phyloP scores from a whole-genome alignment of 2,113 vertebrate genomes.

The Sebastes fasciatus region DNA sequence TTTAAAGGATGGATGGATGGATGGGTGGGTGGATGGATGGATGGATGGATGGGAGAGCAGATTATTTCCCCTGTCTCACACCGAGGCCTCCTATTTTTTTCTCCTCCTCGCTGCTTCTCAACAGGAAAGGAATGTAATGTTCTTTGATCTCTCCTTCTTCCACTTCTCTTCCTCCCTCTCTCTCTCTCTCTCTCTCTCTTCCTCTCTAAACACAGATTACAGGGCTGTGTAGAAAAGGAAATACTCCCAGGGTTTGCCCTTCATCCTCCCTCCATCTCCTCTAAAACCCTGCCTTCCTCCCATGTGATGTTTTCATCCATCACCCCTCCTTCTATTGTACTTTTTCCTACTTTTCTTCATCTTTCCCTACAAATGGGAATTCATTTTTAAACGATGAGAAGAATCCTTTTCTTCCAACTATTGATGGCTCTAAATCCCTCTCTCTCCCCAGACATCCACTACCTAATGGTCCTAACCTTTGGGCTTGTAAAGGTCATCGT shows the following conservation, averaged over 20 bases:
- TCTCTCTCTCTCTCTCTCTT: neutral
- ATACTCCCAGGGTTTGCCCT: constrained; percentile 39
- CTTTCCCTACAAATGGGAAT: constrained; percentile 2
- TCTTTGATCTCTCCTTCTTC: constrained; percentile 54
- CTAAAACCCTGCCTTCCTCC: constrained; percentile 8
- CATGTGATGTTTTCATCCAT: constrained; percentile 36
- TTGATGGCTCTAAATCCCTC: neutral
- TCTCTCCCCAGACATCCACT: constrained; percentile 13
- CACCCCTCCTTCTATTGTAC: neutral
- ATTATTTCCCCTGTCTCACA: constrained; percentile 20
- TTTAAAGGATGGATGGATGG: constrained; percentile 31
- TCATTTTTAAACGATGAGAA: constrained; percentile 7
- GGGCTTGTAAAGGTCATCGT: constrained; percentile 64
- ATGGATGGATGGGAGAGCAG: constrained; percentile 25
- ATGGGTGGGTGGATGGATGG: no score
- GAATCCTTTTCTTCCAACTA: neutral
- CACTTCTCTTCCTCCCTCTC: constrained; percentile 2
- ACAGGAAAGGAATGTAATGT: constrained; percentile 43
- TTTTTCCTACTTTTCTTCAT: constrained; percentile 1
- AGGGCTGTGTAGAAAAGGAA: constrained; percentile 29
- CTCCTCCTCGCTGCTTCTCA: constrained; percentile 36
- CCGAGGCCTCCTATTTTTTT: constrained; percentile 15
- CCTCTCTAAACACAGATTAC: constrained; percentile 57
- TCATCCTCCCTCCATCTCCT: constrained; percentile 22
- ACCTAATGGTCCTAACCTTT: constrained; percentile 70